Percentiles rank a stretch among this genome's conserved stretches.
phyloP scores from a whole-genome alignment of 2,113 vertebrate species.

The Passer domesticus region DNA sequence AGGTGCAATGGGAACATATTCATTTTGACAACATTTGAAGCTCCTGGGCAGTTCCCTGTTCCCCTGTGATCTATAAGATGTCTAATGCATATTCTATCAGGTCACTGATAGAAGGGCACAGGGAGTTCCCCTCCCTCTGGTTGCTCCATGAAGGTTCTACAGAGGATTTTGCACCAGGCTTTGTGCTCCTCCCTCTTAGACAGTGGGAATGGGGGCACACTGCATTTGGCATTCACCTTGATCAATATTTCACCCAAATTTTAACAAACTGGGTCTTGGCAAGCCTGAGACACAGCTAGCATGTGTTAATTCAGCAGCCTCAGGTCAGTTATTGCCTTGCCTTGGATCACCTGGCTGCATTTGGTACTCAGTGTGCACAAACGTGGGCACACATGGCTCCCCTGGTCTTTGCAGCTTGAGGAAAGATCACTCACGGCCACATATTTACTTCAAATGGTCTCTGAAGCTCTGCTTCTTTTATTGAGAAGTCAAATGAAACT shows the following conservation, averaged over 20 bases:
- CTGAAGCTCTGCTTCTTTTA: neutral
- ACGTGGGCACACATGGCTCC: neutral
- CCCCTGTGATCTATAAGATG: neutral
- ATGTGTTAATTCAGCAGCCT: neutral
- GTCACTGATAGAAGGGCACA: neutral
- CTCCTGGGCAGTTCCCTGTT: neutral
- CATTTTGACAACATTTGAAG: neutral
- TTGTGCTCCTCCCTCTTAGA: neutral
- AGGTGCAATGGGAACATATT: neutral
- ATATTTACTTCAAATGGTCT: neutral
- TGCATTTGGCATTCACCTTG: neutral
- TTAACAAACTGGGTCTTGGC: neutral
- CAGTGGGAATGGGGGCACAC: neutral
- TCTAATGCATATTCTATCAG: neutral
- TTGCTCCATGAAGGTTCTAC: neutral
- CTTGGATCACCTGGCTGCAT: neutral
- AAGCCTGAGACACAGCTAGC: neutral
- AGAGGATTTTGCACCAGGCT: neutral
- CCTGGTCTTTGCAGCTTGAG: neutral
- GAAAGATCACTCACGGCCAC: neutral
- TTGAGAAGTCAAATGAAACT: slow-evolving; percentile 35
- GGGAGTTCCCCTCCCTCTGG: neutral
- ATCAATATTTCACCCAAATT: neutral
- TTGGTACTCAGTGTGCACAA: neutral
- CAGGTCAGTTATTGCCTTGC: neutral